Conservation (phyloP, 1,140 invertebrate species). For the Polypedilum vanderplanki region DNA sequence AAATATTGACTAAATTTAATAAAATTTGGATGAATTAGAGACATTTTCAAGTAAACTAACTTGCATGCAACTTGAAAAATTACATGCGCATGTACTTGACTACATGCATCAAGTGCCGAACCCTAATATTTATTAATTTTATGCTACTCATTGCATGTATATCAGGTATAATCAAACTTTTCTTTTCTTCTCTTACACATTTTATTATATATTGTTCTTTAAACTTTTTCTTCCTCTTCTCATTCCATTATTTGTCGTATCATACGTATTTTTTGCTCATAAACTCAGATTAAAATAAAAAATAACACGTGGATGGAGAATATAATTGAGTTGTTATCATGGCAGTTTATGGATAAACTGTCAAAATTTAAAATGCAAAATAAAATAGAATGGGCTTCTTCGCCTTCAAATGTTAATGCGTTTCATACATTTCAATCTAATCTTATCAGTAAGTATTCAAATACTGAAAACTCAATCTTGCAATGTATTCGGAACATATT, state of each 20-base stretch:
- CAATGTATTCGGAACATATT: neutral
- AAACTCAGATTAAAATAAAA: conserved; percentile 35
- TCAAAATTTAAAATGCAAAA: conserved; percentile 33
- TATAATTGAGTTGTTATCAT: conserved; percentile 38
- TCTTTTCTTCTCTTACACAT: neutral
- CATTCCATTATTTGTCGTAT: conserved; percentile 32
- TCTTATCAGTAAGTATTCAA: conserved; percentile 59
- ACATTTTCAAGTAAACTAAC: too few species aligned
- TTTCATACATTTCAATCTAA: conserved; percentile 65
- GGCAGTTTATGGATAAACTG: conserved; percentile 33
- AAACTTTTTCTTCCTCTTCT: conserved; percentile 30
- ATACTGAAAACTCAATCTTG: neutral
- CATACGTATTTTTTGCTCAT: too few species aligned
- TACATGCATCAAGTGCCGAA: too few species aligned
- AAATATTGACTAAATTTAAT: too few species aligned
- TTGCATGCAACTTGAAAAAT: too few species aligned
- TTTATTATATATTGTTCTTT: neutral
- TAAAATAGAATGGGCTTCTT: conserved; percentile 55
- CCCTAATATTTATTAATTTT: too few species aligned
- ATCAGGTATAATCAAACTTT: neutral
- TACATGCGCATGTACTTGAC: too few species aligned
- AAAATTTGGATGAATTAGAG: too few species aligned
- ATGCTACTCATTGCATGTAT: too few species aligned
- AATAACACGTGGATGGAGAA: conserved; percentile 38
- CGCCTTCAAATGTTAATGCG: conserved; percentile 67